Conservation (phyloP, 2,113 vertebrate species). For the Tichodroma muraria region DNA sequence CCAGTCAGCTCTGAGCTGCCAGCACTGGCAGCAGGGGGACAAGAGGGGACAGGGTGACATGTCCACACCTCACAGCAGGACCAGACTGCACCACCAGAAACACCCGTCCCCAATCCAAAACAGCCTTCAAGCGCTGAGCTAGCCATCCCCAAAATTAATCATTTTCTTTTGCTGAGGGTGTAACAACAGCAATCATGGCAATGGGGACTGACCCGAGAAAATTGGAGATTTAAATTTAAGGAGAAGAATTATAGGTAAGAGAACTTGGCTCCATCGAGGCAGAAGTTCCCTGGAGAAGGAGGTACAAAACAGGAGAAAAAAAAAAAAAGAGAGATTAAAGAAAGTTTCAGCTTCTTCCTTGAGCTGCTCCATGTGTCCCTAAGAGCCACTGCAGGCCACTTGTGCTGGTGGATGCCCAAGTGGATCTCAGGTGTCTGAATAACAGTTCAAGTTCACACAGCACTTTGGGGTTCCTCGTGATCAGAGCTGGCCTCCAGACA, state of each 20-base stretch:
- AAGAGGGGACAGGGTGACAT: accelerated
- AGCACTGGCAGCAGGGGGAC: neutral
- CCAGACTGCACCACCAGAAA: neutral
- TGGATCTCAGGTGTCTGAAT: neutral
- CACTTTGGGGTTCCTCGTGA: neutral
- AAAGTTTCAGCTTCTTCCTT: neutral
- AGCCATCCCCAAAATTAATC: neutral
- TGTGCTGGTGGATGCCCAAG: neutral
- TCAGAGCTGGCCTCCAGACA: neutral
- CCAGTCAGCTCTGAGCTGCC: neutral
- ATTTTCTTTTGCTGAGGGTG: neutral
- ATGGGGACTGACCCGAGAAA: neutral
- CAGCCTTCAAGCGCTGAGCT: neutral
- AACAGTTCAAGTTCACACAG: neutral
- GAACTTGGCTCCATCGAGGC: neutral
- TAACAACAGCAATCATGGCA: neutral
- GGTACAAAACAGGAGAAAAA: neutral
- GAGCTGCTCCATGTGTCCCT: neutral
- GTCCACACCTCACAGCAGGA: neutral
- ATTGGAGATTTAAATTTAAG: neutral
- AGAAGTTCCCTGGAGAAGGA: neutral
- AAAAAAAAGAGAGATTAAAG: neutral
- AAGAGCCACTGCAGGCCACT: neutral
- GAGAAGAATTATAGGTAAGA: neutral
- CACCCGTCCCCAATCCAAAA: neutral